phyloP scores from a whole-genome alignment of 2,113 vertebrate genomes.

The Stomatorhinus ivindoensis region DNA sequence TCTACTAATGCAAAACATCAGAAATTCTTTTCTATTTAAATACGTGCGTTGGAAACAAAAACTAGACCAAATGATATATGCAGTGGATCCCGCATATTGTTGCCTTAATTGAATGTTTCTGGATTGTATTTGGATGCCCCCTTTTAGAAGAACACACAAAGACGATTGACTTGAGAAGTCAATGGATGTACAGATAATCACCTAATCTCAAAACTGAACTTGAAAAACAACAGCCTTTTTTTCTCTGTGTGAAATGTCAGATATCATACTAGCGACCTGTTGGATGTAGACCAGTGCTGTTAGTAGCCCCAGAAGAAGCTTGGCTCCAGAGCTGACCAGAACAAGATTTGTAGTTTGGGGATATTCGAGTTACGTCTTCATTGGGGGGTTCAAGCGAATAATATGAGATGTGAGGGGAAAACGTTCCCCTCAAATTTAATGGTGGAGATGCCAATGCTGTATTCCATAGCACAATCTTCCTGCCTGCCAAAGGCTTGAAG shows the following conservation, averaged over 20 bases:
- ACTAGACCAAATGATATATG: background rate
- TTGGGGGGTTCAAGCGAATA: background rate
- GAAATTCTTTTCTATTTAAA: background rate
- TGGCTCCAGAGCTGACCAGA: background rate
- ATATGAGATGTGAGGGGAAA: too few relatives aligned
- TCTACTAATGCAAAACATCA: background rate
- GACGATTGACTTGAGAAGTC: background rate
- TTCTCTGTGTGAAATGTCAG: background rate
- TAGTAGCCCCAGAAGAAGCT: background rate
- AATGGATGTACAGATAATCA: background rate
- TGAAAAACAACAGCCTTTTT: background rate
- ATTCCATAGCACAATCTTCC: background rate
- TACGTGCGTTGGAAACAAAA: background rate
- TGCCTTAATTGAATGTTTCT: background rate
- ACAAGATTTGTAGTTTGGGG: background rate
- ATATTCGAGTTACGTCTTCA: background rate
- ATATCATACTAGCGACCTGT: background rate
- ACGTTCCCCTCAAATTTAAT: too few relatives aligned
- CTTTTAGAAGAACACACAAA: background rate
- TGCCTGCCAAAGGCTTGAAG: background rate
- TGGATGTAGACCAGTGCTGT: background rate
- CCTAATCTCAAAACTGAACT: background rate
- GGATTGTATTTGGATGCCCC: background rate
- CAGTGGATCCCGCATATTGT: background rate
- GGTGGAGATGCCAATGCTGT: background rate